Base-by-base conservation (phyloP, 2,797 vertebrate species). In the Chanos chanos region DNA sequence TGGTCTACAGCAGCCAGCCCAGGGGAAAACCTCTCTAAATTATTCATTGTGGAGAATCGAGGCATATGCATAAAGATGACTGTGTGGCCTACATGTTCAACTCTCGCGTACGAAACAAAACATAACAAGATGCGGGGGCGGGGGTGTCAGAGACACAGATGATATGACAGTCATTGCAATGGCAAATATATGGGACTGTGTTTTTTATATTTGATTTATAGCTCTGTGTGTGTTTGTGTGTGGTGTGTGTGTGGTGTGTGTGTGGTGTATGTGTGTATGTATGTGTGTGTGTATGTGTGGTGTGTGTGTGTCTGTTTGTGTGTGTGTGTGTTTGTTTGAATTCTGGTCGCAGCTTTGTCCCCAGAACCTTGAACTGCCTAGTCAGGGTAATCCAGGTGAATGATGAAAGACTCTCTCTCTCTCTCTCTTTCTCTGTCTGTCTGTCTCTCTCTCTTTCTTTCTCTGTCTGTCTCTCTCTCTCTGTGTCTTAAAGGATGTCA, bases 21-120 rank as follows among this genome's bases (percentile, higher is more conserved):
- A 47, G 40, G 48, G 65, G 54, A 60, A 63, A 74, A 59, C 40
- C 60, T 68, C 33, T 67, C 44, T 64, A 33, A 68, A 63, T 55
- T 15, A 66, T 71, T 67, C 40, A 70, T 6, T 9, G 53, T 34
- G 22, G 16, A 50, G 27, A 21, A 39, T 12, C 41, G 37, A 41
- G 41, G 19, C 54, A 57, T 57, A 49, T 51, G 44, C 44, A 66
- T 67, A 40, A 67, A 61, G 41, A 64, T 39, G 31, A 52, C 24
- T n/a, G 21, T 36, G n/a, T 60, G 54, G 50, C 63, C 48, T 61
- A 37, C 56, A 70, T 72, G 67, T 66, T 55, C 51, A 48, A 6
- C 7, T 60, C 66, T 57, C 33, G 39, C 39, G 4, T 40, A 40
- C 43, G 48, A 56, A 64, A 67, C 60, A 72, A 58, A 64, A 41